Conservation (phyloP, 1,140 invertebrate species). For the Delia radicum region DNA sequence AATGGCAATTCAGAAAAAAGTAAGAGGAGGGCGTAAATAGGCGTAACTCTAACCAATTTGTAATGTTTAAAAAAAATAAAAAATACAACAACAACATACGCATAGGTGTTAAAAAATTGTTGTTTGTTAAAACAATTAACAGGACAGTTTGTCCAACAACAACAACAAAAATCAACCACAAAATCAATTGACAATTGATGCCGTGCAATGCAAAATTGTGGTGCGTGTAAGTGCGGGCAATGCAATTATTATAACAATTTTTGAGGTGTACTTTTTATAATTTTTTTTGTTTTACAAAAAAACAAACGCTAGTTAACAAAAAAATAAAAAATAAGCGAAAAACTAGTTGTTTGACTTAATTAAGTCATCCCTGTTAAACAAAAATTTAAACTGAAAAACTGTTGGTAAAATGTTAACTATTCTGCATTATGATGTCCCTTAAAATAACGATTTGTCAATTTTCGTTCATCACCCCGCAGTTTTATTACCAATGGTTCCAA, state of each 20-base stretch:
- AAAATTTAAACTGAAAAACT: too few species aligned
- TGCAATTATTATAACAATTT: constrained; percentile 9
- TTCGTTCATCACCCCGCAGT: too few species aligned
- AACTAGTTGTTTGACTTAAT: neutral
- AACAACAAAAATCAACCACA: constrained; percentile 26
- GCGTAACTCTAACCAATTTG: constrained; percentile 18
- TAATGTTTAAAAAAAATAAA: neutral
- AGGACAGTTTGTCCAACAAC: constrained; percentile 27
- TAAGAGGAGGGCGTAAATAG: neutral
- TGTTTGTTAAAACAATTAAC: constrained; percentile 20
- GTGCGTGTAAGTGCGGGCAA: neutral
- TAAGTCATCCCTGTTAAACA: neutral
- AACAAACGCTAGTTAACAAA: neutral
- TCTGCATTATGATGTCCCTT: too few species aligned
- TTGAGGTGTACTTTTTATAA: neutral
- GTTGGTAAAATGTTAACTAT: too few species aligned
- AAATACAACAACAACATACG: constrained; percentile 33
- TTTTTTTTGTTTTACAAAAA: neutral
- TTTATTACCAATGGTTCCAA: too few species aligned
- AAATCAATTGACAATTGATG: constrained; percentile 52
- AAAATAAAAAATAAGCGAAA: too few species aligned
- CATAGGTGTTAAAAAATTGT: constrained; percentile 43
- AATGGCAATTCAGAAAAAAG: neutral
- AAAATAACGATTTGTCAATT: too few species aligned
- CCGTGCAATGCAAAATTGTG: constrained; percentile 5